These are phyloP conservation scores for Colossoma macropomum DNA, from an alignment of 2,113 vertebrate species.

Conservation along the genomic window DNA sequence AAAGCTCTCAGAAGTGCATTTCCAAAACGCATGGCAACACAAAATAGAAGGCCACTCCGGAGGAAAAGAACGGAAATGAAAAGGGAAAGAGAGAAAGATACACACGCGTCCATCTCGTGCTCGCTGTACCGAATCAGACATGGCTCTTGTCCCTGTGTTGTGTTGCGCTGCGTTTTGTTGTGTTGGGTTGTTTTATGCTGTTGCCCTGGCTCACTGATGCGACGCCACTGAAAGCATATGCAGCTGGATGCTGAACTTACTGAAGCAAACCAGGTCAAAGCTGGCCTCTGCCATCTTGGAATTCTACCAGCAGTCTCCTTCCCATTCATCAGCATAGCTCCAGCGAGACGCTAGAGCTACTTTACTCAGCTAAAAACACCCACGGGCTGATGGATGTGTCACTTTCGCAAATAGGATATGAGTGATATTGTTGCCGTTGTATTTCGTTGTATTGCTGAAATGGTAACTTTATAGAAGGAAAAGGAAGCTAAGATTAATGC, in stretches of 20 bases:
- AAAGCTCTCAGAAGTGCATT: background rate
- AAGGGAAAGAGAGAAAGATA: constrained; percentile 19
- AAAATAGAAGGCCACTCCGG: background rate
- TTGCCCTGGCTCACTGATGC: constrained; percentile 50
- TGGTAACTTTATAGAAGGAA: background rate
- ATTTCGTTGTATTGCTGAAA: background rate
- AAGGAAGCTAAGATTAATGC: too few species aligned
- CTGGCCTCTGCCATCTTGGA: constrained; percentile 6
- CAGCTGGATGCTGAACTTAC: constrained; percentile 44
- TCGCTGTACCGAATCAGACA: constrained; percentile 35
- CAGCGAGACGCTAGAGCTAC: background rate
- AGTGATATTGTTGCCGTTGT: too few species aligned
- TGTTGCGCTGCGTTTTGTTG: constrained; percentile 41
- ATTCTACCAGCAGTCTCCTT: constrained; percentile 22
- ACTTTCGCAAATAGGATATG: background rate
- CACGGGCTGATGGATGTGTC: background rate
- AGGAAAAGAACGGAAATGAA: constrained; percentile 11
- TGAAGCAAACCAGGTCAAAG: constrained; percentile 57
- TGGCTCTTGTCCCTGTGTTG: constrained; percentile 51
- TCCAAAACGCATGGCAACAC: constrained; percentile 5
- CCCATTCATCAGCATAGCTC: constrained; percentile 19
- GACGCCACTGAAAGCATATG: constrained; percentile 50
- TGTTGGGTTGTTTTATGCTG: constrained; percentile 40
- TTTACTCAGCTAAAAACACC: background rate
- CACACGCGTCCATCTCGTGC: constrained; percentile 18